Conservation (phyloP, 2,113 vertebrate genomes). For the Stercorarius parasiticus region DNA sequence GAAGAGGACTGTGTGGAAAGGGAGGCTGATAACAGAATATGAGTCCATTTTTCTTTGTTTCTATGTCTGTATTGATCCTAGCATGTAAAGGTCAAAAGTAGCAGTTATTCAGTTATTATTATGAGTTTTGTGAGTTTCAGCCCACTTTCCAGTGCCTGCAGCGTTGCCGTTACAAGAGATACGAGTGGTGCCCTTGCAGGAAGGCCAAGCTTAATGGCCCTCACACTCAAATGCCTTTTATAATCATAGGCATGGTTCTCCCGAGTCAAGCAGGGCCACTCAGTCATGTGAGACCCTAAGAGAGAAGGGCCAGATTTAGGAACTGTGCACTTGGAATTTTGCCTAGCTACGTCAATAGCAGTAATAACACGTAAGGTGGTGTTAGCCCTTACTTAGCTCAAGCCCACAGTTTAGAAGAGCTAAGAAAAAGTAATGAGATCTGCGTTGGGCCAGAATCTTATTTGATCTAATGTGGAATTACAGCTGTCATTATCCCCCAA, state of each 20-base stretch:
- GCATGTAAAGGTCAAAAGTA: neutral
- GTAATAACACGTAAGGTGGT: neutral
- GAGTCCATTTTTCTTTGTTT: neutral
- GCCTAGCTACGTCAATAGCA: neutral
- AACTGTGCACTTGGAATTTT: neutral
- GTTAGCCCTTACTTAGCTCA: neutral
- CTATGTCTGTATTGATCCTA: neutral
- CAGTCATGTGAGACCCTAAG: neutral
- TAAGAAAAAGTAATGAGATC: neutral
- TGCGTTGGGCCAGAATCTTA: neutral
- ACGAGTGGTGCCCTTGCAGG: neutral
- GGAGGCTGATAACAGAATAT: neutral
- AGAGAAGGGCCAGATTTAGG: neutral
- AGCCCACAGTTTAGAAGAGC: neutral
- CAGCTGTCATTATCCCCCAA: neutral
- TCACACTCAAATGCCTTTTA: neutral
- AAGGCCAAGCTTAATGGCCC: neutral
- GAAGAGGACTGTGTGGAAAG: neutral
- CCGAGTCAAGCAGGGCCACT: rapidly evolving
- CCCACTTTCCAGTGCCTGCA: neutral
- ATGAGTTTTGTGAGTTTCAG: neutral
- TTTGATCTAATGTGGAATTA: neutral
- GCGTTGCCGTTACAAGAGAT: neutral
- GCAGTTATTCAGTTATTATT: neutral
- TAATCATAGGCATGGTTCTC: neutral